phyloP scores from a whole-genome alignment of 2,888 invertebrate species.

The Prenolepis imparis region DNA sequence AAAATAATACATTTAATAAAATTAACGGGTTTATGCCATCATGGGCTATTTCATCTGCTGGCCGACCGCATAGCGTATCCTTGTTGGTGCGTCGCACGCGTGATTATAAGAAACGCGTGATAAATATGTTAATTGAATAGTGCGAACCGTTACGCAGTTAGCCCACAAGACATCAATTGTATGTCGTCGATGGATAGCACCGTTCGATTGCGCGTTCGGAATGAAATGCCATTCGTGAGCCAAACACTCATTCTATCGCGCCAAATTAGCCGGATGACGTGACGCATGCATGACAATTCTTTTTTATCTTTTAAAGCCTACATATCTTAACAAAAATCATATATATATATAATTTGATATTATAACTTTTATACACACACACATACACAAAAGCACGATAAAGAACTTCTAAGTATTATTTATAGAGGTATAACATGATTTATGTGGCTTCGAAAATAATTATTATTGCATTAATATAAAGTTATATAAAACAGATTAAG shows the following conservation, averaged over 20 bases:
- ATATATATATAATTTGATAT: neutral
- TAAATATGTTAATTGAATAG: slow-evolving; percentile 79
- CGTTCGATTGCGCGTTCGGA: slow-evolving; percentile 50
- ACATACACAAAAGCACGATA: neutral
- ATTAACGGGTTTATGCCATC: slow-evolving; percentile 28
- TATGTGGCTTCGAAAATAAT: neutral
- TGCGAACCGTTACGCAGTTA: slow-evolving; percentile 72
- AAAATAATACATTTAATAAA: slow-evolving; percentile 33
- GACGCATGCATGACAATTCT: neutral
- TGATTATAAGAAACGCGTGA: slow-evolving; percentile 48
- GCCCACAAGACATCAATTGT: slow-evolving; percentile 54
- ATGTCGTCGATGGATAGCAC: slow-evolving; percentile 51
- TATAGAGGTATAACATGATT: neutral
- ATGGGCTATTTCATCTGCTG: neutral
- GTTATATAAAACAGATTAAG: neutral
- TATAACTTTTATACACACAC: neutral
- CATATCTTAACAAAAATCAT: neutral
- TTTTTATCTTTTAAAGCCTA: neutral
- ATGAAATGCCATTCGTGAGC: slow-evolving; percentile 49
- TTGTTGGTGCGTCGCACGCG: slow-evolving; percentile 5
- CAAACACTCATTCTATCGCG: neutral
- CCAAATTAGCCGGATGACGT: neutral
- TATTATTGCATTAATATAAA: neutral
- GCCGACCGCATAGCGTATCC: neutral
- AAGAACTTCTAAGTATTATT: neutral